These are phyloP conservation scores for Ochotona princeps DNA, from an alignment of 2,113 vertebrate species.

Conservation along the genomic window DNA sequence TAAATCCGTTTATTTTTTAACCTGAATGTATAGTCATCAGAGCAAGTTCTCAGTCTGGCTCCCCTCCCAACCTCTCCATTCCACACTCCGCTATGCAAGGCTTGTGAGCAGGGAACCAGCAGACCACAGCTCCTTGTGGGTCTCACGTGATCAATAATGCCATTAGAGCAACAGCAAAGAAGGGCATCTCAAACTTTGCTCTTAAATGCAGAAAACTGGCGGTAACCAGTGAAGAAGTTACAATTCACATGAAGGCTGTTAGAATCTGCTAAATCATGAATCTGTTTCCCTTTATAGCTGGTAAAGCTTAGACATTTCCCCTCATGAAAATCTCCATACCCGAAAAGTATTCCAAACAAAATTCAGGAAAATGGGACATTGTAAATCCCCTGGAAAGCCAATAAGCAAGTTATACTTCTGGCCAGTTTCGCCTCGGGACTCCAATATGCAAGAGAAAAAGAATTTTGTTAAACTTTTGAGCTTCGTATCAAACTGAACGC, in stretches of 20 bases:
- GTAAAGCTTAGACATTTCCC: neutral
- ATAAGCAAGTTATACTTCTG: neutral
- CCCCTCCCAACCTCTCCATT: too few species aligned
- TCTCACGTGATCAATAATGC: too few species aligned
- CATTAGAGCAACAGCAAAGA: neutral
- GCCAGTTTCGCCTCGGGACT: neutral
- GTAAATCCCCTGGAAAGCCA: slow-evolving; percentile 33
- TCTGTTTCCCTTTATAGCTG: neutral
- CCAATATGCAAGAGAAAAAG: neutral
- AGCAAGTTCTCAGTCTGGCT: too few species aligned
- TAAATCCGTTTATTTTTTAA: too few species aligned
- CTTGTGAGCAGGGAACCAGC: too few species aligned
- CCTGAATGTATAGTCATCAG: too few species aligned
- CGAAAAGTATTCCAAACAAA: slow-evolving; percentile 3
- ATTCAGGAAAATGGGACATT: neutral
- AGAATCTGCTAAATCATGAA: neutral
- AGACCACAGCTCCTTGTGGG: too few species aligned
- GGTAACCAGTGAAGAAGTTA: neutral
- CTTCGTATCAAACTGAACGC: slow-evolving; percentile 36
- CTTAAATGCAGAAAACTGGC: slow-evolving; percentile 1
- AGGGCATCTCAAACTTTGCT: neutral
- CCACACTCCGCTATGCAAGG: too few species aligned
- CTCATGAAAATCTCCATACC: neutral
- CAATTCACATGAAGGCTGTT: neutral
- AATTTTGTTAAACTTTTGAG: slow-evolving; percentile 45